Base-by-base conservation (phyloP, 2,797 vertebrate species). In the Enoplosus armatus region DNA sequence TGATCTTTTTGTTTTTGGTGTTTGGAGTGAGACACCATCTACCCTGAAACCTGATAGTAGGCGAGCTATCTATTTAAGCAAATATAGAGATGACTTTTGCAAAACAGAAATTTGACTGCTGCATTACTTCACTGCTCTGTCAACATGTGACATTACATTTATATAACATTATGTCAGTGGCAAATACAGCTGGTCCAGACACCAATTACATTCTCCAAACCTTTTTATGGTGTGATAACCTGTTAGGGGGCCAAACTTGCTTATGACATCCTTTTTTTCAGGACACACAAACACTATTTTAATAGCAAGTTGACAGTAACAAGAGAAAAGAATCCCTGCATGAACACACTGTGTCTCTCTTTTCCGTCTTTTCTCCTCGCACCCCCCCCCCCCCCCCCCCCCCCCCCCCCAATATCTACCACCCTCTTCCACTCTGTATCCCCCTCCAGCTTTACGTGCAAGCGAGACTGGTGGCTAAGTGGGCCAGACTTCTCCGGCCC, bases 401-500 rank as follows among this genome's bases (percentile, higher is more conserved):
- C n/a, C n/a, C n/a, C n/a, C n/a, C 37, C 48, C 14, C 35, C 26
- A 12, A 20, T 1, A 47, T 43, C 70, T 47, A 16, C 18, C 54
- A 24, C 50, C 55, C 55, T 73, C 61, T 12, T 55, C 51, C 22
- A 20, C 54, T 60, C 12, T 8, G 0, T 61, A 47, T 75, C 24
- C 39, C 27, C 24, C 71, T 69, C 16, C 89, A 99, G 97, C 96
- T 98, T 14, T 99, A 98, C 0, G 92, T 99, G 79, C 97, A 99
- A 93, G 96, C 97, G 0, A 93, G 97, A 50, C 91, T 99, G 77
- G 92, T 88, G 62, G 96, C 95, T 24, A 96, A 96, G 82, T 97
- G 97, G 96, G 96, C 97, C 0, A 93, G 97, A 33, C 92, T 98
- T 29, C 92, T 98, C 55, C 93, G 97, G 4, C 97, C 97, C 82